Percentiles rank a stretch among this genome's conserved stretches.
Conservation (phyloP, 2,888 invertebrate species). For the Melanchra persicariae region DNA sequence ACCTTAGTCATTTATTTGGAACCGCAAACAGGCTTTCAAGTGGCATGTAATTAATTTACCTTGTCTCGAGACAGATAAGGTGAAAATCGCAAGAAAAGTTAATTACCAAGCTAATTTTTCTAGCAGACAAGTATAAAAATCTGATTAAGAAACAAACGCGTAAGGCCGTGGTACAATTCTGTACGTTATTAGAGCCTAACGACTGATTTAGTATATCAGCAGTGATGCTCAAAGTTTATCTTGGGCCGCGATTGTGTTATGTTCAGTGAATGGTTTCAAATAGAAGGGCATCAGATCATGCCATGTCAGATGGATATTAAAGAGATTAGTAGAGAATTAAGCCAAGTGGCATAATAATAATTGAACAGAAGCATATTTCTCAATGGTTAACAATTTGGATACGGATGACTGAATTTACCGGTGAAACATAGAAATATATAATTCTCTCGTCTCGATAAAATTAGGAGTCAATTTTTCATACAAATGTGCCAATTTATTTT, state of each 20-base stretch:
- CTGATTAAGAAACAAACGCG: constrained; percentile 36
- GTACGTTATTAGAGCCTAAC: constrained; percentile 51
- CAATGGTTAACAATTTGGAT: background rate
- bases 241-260: background rate
- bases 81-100: constrained; percentile 18
- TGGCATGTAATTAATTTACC: constrained; percentile 35
- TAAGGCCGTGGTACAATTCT: constrained; percentile 42
- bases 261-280: constrained; percentile 24
- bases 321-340: constrained; percentile 12
- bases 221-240: constrained; percentile 35
- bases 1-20: constrained; percentile 1
- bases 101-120: constrained; percentile 16
- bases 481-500: no score
- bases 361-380: constrained; percentile 6
- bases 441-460: background rate
- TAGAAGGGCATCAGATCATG: constrained; percentile 27
- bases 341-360: constrained; percentile 21
- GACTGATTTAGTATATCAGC: constrained; percentile 15
- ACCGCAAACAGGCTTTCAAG: constrained; percentile 18
- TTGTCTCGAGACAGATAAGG: constrained; percentile 7
- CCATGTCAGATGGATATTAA: constrained; percentile 14
- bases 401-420: background rate
- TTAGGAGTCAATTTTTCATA: background rate
- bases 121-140: constrained; percentile 27
- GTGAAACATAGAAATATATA: background rate